phyloP scores from a whole-genome alignment of 2,113 vertebrate species.

The Baryphthengus martii region DNA sequence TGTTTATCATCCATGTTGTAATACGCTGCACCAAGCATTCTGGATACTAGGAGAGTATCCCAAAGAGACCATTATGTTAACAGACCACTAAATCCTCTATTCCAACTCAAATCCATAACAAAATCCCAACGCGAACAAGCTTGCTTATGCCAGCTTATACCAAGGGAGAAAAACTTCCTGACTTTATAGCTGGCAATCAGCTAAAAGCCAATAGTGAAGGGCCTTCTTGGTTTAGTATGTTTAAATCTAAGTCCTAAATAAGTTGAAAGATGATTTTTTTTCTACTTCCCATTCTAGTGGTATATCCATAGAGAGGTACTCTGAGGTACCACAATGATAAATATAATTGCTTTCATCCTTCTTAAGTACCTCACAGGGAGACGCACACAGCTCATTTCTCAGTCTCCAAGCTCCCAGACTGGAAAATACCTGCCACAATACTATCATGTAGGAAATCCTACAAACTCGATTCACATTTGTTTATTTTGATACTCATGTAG shows the following conservation, averaged over 20 bases:
- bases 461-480: not conserved
- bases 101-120: not conserved
- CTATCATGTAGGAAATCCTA: not conserved
- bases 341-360: not conserved
- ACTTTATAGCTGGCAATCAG: not conserved
- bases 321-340: not conserved
- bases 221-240: not conserved
- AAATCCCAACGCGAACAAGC: not conserved
- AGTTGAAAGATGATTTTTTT: not conserved
- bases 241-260: not conserved
- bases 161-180: not conserved
- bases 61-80: not conserved
- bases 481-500: not conserved
- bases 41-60: not conserved
- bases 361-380: not conserved
- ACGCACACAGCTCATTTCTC: not conserved
- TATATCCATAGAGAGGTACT: not conserved
- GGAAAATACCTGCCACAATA: not conserved
- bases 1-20: not conserved
- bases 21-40: not conserved
- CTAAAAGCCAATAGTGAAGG: not conserved
- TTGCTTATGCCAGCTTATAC: not conserved
- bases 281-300: not conserved
- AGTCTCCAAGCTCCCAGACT: not conserved
- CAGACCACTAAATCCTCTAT: not conserved